These are phyloP conservation scores for Cassiopea xamachana DNA, from an alignment of 30 jellyfish, hydroid and myxozoan genomes.

Conservation along the genomic window DNA sequence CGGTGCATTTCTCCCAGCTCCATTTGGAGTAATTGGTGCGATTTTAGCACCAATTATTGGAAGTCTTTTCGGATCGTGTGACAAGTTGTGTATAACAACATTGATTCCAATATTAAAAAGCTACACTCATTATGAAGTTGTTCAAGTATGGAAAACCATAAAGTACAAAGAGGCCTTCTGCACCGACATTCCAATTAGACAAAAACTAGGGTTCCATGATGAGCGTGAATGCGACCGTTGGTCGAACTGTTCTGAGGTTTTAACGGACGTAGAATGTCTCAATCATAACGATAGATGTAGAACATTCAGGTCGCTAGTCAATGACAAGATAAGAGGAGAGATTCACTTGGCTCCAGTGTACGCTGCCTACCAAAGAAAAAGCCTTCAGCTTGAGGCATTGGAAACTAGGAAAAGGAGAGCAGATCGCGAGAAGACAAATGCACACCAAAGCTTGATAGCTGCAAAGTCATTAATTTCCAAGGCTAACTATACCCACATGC, in stretches of 20 bases:
- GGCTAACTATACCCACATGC: constrained; percentile 21
- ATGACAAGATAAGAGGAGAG: constrained; percentile 6
- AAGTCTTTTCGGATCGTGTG: constrained; percentile 68
- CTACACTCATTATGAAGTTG: constrained; percentile 8
- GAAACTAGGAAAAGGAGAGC: background rate
- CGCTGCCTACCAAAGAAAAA: constrained; percentile 18
- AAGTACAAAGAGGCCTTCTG: constrained; percentile 34
- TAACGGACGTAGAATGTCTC: constrained; percentile 44
- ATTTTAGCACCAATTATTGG: constrained; percentile 73
- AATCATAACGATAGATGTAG: constrained; percentile 31
- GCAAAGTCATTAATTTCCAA: constrained; percentile 13
- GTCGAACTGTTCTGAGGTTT: constrained; percentile 47
- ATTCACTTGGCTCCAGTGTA: constrained; percentile 7
- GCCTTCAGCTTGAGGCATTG: constrained; percentile 35
- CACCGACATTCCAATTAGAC: constrained; percentile 21
- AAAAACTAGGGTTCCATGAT: constrained; percentile 31
- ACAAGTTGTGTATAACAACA: constrained; percentile 13
- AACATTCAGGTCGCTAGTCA: constrained; percentile 1
- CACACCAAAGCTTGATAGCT: constrained; percentile 12
- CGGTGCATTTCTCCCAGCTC: constrained; percentile 66
- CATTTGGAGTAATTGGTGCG: constrained; percentile 64
- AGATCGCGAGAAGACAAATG: constrained; percentile 21
- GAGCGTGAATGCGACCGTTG: constrained; percentile 46
- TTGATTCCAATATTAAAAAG: constrained; percentile 3
- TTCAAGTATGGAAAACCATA: constrained; percentile 6